Base-by-base conservation (phyloP, 2,888 invertebrate genomes). In the Andrena bicolor region DNA sequence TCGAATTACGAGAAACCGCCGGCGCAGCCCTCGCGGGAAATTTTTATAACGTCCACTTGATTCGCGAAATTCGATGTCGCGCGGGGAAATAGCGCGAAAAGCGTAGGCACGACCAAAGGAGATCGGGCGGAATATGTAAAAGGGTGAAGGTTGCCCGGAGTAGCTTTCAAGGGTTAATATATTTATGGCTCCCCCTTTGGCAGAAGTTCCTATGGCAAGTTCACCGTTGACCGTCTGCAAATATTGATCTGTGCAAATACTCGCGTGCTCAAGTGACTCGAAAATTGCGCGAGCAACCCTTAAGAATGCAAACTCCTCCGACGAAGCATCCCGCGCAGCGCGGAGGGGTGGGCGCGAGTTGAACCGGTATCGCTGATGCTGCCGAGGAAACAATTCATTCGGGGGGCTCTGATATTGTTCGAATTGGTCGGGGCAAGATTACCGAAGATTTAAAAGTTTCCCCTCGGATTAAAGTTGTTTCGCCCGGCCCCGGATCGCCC, bases 371-470 rank as follows among this genome's bases (percentile, higher is more conserved):
- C 4, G 20, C 48, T n/a, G 32, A 30, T 23, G 23, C 35, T 41
- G 28, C 26, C 10, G n/a, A 49, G 28, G 56, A 32, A 70, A 65
- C 76, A 66, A 71, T 77, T 35, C 71, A 49, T 61, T 48, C 41
- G 20, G 41, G 20, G 41, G 10, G 16, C 53, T 63, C 35, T 63
- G 66, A 80, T 77, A 77, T 80, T 48, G 65, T 32, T 53, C 51
- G 64, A 60, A 76, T 70, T 49, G 71, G 51, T 35, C 28, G 16
- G 51, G 58, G 13, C 51, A 26, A 77, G 80, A 80, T 80, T 80
- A 77, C 66, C 13, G 63, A 72, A 68, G 77, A 77, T 80, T 80
- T 80, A 72, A 77, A 80, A 80, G 71, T 80, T 77, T 51, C 49
- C 23, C 28, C 6, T 5, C n/a, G 77, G 77, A 80, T 80, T 80